phyloP scores from a whole-genome alignment of 2,888 invertebrate genomes.

The Phortica okadai region DNA sequence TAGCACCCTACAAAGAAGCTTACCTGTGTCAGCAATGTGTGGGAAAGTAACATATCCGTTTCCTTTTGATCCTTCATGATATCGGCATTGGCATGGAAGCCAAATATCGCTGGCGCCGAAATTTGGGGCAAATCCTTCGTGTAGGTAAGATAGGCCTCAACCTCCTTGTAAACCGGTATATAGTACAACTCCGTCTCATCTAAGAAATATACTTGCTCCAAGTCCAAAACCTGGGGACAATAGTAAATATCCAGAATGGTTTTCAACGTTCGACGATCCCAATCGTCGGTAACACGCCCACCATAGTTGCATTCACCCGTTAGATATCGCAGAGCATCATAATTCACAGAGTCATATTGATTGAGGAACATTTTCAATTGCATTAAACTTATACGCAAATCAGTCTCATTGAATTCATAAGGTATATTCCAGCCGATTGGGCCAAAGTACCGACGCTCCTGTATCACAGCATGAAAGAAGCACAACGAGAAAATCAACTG shows the following conservation, averaged over 20 bases:
- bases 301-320: constrained; percentile 98
- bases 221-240: constrained; percentile 81
- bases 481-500: constrained; percentile 91
- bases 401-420: constrained; percentile 97
- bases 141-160: constrained; percentile 83
- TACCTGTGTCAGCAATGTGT: constrained; percentile 88
- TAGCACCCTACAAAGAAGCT: constrained; percentile 38
- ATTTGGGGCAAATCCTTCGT: constrained; percentile 84
- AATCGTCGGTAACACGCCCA: constrained; percentile 96
- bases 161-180: constrained; percentile 84
- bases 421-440: constrained; percentile 97
- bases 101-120: constrained; percentile 91
- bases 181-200: constrained; percentile 84
- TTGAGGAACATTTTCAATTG: constrained; percentile 92
- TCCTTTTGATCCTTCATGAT: constrained; percentile 94
- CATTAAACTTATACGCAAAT: constrained; percentile 90
- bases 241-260: constrained; percentile 90
- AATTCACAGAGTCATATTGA: constrained; percentile 88
- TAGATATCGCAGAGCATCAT: constrained; percentile 91
- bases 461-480: constrained; percentile 95
- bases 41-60: constrained; percentile 85
- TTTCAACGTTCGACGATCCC: constrained; percentile 91
- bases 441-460: constrained; percentile 93
- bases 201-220: constrained; percentile 80
- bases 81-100: constrained; percentile 94